Base-by-base conservation (phyloP, 1,140 invertebrate genomes). In the Diuraphis noxia region DNA sequence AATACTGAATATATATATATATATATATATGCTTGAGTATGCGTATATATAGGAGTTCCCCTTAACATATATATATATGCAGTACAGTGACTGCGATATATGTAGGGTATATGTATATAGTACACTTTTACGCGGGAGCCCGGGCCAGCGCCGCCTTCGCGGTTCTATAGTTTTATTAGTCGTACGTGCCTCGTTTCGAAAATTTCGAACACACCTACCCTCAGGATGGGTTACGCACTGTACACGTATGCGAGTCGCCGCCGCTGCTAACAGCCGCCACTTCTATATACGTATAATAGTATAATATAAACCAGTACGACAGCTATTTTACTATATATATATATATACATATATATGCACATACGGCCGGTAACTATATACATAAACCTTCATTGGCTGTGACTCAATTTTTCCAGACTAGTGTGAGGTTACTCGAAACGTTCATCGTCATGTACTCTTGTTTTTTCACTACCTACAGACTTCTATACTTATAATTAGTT, bases 131-230 rank as follows among this genome's bases (percentile, higher is more conserved):
- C 23, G 38, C 38, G 23, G 25, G 38, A 30, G 13, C 25, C 79
- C 79, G 13, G 38, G 25, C 81, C 36, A 41, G 40, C 81, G 25
- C 81, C 81, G 81, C 81, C 81, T 40, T 82, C 40, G 81, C 81
- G 38, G 81, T 40, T 82, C 38, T 41, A 82, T 82, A 82, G 81
- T 82, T 84, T 84, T 84, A 84, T 84, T 84, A 43, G 40, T 30
- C n/a, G 82, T 43, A 84, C 82, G 82, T 84, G 82, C 40, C 25
- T 84, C 82, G 82, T 84, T 84, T 84, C 41, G 30, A 30, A 46
- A 46, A 84, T 84, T n/a, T 23, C 36, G 77, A 79, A 79, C 56
- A n/a, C 30, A 79, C 77, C n/a, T 36, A 79, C 5, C 38, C 79
- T n/a, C n/a, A n/a, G n/a, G n/a, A n/a, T n/a, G n/a, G n/a, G n/a